Evolutionary conservation across 2,888 invertebrate species (phyloP), one percentile per base, ranked within the genome.

Genomic region (Drosophila helvetica): DNA sequence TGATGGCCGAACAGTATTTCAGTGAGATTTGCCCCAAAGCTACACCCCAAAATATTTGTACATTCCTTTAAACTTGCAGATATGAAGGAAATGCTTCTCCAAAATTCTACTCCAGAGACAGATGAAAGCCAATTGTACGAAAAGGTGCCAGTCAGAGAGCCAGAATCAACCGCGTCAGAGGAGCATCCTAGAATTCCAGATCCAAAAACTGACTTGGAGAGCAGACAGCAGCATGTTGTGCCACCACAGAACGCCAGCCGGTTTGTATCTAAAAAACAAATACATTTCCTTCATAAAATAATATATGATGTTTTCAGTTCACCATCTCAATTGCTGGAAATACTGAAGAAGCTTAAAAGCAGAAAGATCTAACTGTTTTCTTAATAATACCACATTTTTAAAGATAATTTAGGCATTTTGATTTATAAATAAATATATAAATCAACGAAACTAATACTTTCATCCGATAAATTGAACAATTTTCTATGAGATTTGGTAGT

Each of bases 271-370:
- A n/a, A 15, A 2, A 9, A 17, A 18, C 1, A 46, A 7, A 33
- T 15, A 5, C 12, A 17, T 22, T 2, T n/a, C 2, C 7, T 7
- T 15, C 7, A 38, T 22, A 9, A 8, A n/a, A 25, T 25, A 19
- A 56, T 12, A 3, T 42, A 18, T 25, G 50, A 42, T 8, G 12
- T 63, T 62, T 54, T 9, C 42, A 84, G 84, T 22, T 68, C 73
- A 2, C 87, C 77, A 45, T 46, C 89, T 0, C 85, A 87, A 46
- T 60, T 85, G 57, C 30, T 79, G n/a, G 85, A 85, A 19, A 50
- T 85, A 3, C 47, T 88, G n/a, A 67, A 85, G 68, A 70, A 79
- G 72, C 58, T 85, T 3, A 70, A 79, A 56, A 79, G 69, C 10
- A 27, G 75, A 3, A 65, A 80, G 6, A 65, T 25, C 18, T 78